Evolutionary conservation across 2,888 invertebrate genomes (phyloP).

Genomic region (Diogma glabrata): DNA sequence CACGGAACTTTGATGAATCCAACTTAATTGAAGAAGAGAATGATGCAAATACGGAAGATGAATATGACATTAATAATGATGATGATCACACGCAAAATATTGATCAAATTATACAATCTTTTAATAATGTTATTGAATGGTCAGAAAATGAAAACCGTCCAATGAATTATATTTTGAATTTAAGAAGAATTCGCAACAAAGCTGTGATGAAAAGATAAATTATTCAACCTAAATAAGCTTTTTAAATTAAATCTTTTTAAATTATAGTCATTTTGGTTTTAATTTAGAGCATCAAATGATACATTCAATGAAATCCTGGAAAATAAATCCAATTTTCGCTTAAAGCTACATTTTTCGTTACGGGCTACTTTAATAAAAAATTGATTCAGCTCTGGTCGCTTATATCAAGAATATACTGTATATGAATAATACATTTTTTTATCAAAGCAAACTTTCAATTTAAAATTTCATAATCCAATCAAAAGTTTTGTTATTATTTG

Average conservation of each 20-base stretch:
- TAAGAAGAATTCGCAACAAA: background rate
- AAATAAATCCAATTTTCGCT: too few relatives aligned
- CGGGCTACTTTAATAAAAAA: too few relatives aligned
- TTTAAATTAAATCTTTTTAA: background rate
- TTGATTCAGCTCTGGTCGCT: too few relatives aligned
- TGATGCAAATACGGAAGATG: background rate
- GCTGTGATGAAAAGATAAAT: background rate
- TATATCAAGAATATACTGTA: too few relatives aligned
- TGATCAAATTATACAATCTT: slow-evolving; percentile 1
- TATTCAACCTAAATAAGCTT: background rate
- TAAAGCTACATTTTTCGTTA: too few relatives aligned
- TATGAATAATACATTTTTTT: too few relatives aligned
- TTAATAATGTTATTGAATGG: slow-evolving; percentile 2
- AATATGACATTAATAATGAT: background rate
- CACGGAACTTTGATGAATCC: background rate
- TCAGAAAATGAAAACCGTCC: slow-evolving; percentile 2
- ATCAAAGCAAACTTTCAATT: too few relatives aligned
- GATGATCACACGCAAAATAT: slow-evolving; percentile 1
- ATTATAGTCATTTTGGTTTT: slow-evolving; percentile 1
- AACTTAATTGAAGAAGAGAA: slow-evolving; percentile 4
- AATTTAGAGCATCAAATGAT: too few relatives aligned
- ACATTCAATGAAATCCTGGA: too few relatives aligned
- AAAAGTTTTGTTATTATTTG: too few relatives aligned
- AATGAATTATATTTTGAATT: background rate
- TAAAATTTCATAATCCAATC: too few relatives aligned